Base-by-base conservation (phyloP, 2,888 invertebrate genomes). In the Parascotia fuliginaria region DNA sequence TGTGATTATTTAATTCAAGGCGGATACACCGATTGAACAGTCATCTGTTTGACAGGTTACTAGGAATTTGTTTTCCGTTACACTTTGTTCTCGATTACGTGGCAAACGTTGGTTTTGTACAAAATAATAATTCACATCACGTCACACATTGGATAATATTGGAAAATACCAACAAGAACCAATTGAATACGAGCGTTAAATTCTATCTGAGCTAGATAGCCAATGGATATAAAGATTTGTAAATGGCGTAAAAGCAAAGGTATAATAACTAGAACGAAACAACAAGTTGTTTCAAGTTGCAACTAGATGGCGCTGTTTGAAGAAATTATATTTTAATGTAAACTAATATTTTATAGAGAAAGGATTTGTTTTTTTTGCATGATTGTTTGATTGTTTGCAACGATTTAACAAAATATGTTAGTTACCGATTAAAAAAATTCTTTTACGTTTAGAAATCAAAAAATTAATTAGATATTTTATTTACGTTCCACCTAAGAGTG, bases 1-100 rank as follows among this genome's bases (percentile, higher is more conserved):
- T 65, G 63, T 75, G 77, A 73, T 56, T 50, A 77, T 70, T 24
- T 80, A 76, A 74, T 77, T 81, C 70, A 81, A 87, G 84, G 86
- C 85, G 87, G 88, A 87, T 81, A 80, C 79, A 83, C 83, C 77
- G 81, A 85, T 77, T 84, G 85, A 83, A 87, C 87, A 89, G 88
- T 89, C 89, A 89, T 86, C 83, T 84, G 75, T 83, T 81, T 87
- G 86, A 87, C 87, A 85, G 80, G 67, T 81, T 75, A 71, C 63
- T 67, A 70, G 76, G 73, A 83, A 81, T 76, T 81, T 80, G 85
- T 84, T 85, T 81, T 81, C 71, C 60, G 70, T 80, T 72, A 61
- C 65, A 56, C 54, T 42, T 65, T 70, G 75, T 76, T 76, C 68
- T 76, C 72, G 40, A 53, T 81, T 75, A 79, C 77, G 79, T 77